Conservation (phyloP, 2,888 invertebrate genomes). For the Tuberolachnus salignus region DNA sequence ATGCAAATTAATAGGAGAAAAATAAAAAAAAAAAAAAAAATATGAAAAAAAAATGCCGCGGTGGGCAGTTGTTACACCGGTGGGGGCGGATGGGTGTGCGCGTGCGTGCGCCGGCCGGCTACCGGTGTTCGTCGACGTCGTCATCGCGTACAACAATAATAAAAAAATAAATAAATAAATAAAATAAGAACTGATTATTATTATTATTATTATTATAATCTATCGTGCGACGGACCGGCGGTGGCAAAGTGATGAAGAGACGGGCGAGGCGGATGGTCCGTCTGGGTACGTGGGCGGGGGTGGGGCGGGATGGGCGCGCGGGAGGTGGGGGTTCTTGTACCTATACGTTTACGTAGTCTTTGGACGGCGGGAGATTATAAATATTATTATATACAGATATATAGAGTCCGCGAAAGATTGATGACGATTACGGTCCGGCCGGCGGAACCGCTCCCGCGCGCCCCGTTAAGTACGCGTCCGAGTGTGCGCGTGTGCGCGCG, state of each 20-base stretch:
- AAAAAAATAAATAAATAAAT: too few relatives aligned
- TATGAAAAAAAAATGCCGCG: background rate
- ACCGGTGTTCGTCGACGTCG: constrained; percentile 26
- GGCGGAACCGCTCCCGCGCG: constrained; percentile 31
- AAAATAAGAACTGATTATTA: too few relatives aligned
- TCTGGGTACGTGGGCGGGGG: background rate
- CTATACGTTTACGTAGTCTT: too few relatives aligned
- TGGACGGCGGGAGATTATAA: too few relatives aligned
- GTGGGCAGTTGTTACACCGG: background rate
- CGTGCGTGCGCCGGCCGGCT: constrained; percentile 22
- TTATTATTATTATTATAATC: too few relatives aligned
- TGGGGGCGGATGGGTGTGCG: constrained; percentile 37
- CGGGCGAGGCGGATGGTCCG: background rate
- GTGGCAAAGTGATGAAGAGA: too few relatives aligned
- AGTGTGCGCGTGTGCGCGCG: background rate
- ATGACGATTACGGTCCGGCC: constrained; percentile 21
- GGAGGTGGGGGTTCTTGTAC: background rate
- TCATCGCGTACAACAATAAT: constrained; percentile 1
- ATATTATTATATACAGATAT: too few relatives aligned
- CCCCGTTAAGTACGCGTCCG: background rate
- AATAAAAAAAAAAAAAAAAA: too few relatives aligned
- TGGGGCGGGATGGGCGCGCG: background rate
- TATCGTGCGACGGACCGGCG: too few relatives aligned
- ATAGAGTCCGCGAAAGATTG: constrained; percentile 43
- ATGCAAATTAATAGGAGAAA: constrained; percentile 19